Conservation (phyloP, 2,113 vertebrate species). For the Empidonax alnorum region DNA sequence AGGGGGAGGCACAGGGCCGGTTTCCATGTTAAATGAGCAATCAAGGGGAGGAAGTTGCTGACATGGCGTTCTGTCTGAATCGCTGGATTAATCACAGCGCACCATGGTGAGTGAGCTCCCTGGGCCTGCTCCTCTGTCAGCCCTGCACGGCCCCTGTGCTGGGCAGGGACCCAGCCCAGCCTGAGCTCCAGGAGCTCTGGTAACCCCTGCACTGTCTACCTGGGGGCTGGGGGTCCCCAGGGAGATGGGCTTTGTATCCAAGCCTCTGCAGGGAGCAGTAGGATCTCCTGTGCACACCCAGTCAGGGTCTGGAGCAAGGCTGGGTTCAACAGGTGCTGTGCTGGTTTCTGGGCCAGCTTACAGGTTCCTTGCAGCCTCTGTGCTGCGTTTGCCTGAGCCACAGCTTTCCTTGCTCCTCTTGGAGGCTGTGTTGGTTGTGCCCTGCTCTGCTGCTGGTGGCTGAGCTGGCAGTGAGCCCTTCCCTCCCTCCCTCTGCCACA, state of each 20-base stretch:
- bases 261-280: neutral
- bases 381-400: fast-evolving
- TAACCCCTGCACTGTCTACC: neutral
- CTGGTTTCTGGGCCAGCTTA: neutral
- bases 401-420: fast-evolving
- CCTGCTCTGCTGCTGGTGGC: neutral
- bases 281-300: neutral
- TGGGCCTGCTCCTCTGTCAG: neutral
- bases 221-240: fast-evolving
- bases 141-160: neutral
- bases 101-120: neutral
- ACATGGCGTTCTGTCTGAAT: conserved; percentile 38
- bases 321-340: neutral
- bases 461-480: neutral
- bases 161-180: neutral
- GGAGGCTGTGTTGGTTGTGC: neutral
- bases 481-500: conserved; percentile 23
- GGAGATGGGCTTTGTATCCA: neutral
- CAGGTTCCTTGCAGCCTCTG: neutral
- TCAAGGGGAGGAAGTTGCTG: conserved; percentile 68
- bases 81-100: conserved; percentile 56
- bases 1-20: conserved; percentile 40
- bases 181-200: neutral
- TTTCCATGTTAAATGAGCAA: conserved; percentile 52
- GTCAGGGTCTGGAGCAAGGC: fast-evolving